phyloP scores from a whole-genome alignment of 2,113 vertebrate genomes.

The Galemys pyrenaicus region DNA sequence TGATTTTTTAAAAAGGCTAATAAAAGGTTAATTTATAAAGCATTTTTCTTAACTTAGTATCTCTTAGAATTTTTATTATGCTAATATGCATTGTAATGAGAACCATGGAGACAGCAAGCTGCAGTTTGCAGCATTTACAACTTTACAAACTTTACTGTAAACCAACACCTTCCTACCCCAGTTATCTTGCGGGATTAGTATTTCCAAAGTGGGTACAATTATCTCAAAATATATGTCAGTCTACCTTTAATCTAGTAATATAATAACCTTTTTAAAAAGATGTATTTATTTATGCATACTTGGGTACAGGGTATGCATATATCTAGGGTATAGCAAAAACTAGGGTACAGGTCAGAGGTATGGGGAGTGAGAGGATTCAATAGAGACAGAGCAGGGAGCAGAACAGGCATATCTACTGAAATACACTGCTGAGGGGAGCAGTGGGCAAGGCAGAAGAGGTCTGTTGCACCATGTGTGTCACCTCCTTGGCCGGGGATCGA shows the following conservation, averaged over 20 bases:
- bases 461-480: too few relatives aligned
- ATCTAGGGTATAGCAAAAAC: too few relatives aligned
- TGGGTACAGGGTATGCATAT: too few relatives aligned
- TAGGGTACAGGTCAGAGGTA: too few relatives aligned
- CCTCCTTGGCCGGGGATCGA: too few relatives aligned
- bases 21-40: background rate
- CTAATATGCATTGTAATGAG: background rate
- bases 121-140: background rate
- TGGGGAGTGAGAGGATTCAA: too few relatives aligned
- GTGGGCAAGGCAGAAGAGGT: too few relatives aligned
- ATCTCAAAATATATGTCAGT: background rate
- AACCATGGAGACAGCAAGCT: background rate
- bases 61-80: background rate
- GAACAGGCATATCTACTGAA: too few relatives aligned
- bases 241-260: background rate
- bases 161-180: accelerated
- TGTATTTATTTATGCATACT: too few relatives aligned
- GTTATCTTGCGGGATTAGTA: background rate
- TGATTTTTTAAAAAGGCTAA: background rate
- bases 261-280: background rate
- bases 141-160: background rate
- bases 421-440: too few relatives aligned
- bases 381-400: too few relatives aligned
- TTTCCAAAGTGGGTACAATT: background rate
- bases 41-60: background rate